Evolutionary conservation across 2,888 invertebrate species (phyloP).

Genomic region (Pasiphila rectangulata): DNA sequence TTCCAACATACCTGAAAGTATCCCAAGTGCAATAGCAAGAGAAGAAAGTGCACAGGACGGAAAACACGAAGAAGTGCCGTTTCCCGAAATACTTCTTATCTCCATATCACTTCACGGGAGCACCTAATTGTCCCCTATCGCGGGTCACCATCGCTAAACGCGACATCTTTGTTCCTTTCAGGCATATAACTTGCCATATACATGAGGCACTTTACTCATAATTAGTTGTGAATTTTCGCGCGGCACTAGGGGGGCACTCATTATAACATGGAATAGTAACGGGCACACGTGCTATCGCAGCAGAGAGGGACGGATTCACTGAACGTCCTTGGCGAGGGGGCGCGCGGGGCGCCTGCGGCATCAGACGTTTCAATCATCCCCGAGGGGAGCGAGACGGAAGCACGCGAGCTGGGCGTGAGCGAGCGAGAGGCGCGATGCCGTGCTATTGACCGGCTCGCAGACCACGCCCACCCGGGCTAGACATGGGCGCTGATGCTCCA

Average conservation of each 20-base stretch:
- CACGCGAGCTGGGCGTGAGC: slow-evolving; percentile 38
- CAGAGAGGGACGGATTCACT: slow-evolving; percentile 81
- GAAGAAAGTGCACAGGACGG: slow-evolving; percentile 70
- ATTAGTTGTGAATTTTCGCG: slow-evolving; percentile 78
- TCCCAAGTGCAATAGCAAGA: slow-evolving; percentile 58
- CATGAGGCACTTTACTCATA: slow-evolving; percentile 79
- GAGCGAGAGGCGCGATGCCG: slow-evolving; percentile 65
- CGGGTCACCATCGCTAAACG: slow-evolving; percentile 63
- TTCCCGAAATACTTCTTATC: slow-evolving; percentile 66
- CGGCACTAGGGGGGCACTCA: slow-evolving; percentile 76
- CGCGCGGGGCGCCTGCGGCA: slow-evolving; percentile 80
- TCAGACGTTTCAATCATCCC: slow-evolving; percentile 81
- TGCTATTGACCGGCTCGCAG: slow-evolving; percentile 80
- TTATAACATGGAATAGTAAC: slow-evolving; percentile 79
- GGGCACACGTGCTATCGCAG: slow-evolving; percentile 79
- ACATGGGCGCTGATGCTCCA: slow-evolving; percentile 75
- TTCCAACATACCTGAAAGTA: slow-evolving; percentile 61
- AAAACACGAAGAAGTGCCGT: slow-evolving; percentile 68
- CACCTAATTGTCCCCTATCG: slow-evolving; percentile 68
- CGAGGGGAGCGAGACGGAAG: slow-evolving; percentile 61
- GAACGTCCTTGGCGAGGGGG: slow-evolving; percentile 80
- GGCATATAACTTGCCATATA: slow-evolving; percentile 71
- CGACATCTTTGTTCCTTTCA: slow-evolving; percentile 68
- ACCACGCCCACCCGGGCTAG: slow-evolving; percentile 80
- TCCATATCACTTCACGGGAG: slow-evolving; percentile 74